Conservation (phyloP, 1,140 invertebrate species). For the Apis cerana region DNA sequence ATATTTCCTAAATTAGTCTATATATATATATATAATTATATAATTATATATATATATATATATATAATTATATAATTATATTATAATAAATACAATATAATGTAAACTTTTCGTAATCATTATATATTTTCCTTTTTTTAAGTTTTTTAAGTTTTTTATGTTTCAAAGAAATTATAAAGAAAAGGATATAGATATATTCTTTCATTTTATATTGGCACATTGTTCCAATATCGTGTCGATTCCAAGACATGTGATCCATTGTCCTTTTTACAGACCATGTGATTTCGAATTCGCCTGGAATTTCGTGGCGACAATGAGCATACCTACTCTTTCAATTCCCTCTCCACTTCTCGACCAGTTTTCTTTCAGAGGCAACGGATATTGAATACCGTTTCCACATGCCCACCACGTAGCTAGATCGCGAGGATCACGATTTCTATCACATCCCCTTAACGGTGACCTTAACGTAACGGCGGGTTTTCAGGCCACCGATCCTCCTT, state of each 20-base stretch:
- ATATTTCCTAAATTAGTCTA: too few species aligned
- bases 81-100: too few species aligned
- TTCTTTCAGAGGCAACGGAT: conserved; percentile 66
- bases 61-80: too few species aligned
- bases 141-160: background rate
- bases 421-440: conserved; percentile 46
- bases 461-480: conserved; percentile 61
- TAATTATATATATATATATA: too few species aligned
- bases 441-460: conserved; percentile 56
- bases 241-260: conserved; percentile 41
- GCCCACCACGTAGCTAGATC: conserved; percentile 75
- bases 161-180: background rate
- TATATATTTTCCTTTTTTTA: background rate
- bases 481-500: conserved; percentile 38
- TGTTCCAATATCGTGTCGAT: conserved; percentile 41
- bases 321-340: conserved; percentile 59
- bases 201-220: background rate
- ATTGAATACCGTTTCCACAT: conserved; percentile 79
- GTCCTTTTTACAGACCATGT: conserved; percentile 65
- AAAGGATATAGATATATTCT: background rate
- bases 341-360: background rate
- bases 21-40: too few species aligned
- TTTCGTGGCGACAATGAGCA: conserved; percentile 75
- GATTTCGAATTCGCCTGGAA: conserved; percentile 72
- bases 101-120: background rate